Conservation (phyloP, 1,140 invertebrate species). For the Brachionus rubens region DNA sequence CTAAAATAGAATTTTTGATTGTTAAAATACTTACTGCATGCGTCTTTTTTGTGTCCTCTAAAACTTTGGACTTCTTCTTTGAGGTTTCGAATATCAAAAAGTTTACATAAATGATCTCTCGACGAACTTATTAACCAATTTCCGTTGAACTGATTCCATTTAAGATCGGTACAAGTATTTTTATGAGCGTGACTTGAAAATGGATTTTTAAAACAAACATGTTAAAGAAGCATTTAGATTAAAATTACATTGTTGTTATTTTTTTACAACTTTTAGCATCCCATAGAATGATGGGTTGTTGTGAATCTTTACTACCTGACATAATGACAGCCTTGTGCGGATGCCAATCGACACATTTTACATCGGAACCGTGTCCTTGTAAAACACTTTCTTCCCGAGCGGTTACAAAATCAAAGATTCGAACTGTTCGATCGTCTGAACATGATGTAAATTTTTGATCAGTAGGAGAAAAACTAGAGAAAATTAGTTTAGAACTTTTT, state of each 20-base stretch:
- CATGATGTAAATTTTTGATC: conserved; percentile 97
- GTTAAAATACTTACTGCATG: conserved; percentile 68
- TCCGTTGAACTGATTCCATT: conserved; percentile 94
- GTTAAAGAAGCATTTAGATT: conserved; percentile 53
- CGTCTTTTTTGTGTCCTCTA: conserved; percentile 96
- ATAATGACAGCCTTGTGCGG: conserved; percentile 92
- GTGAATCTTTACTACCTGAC: conserved; percentile 98
- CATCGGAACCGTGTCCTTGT: conserved; percentile 95
- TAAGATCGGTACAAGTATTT: conserved; percentile 96
- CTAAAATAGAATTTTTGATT: neutral
- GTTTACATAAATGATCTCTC: conserved; percentile 90
- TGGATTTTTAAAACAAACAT: conserved; percentile 49
- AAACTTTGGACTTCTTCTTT: conserved; percentile 88
- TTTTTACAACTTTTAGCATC: conserved; percentile 88
- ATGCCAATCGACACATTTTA: conserved; percentile 99
- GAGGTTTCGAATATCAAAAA: conserved; percentile 95
- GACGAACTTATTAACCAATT: conserved; percentile 99
- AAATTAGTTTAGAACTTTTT: conserved; percentile 14
- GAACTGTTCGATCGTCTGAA: conserved; percentile 95
- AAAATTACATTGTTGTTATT: conserved; percentile 63
- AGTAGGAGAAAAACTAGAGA: conserved; percentile 88
- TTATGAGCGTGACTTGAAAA: conserved; percentile 97
- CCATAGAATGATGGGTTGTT: conserved; percentile 99
- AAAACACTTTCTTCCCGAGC: conserved; percentile 93
- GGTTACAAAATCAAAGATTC: conserved; percentile 96